Percentiles rank a stretch among this genome's conserved stretches.
phyloP scores from a whole-genome alignment of 2,888 invertebrate genomes.

The Spicauda simplicius region DNA sequence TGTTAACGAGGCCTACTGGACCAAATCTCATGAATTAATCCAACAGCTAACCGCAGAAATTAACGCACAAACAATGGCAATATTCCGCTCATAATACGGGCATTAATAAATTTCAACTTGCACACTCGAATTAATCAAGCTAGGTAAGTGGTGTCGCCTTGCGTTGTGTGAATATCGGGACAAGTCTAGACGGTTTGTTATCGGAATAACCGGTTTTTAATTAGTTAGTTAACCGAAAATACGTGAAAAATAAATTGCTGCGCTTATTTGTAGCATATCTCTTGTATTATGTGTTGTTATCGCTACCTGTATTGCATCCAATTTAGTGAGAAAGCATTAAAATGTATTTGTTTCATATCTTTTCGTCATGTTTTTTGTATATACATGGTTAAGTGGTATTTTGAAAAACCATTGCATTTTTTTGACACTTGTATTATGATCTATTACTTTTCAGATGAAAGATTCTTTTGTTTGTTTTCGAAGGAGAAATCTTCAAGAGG shows the following conservation, averaged over 20 bases:
- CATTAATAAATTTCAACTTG: conserved; percentile 32
- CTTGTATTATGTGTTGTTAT: not conserved
- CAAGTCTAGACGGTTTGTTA: not conserved
- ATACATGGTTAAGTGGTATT: no score
- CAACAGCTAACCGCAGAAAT: conserved; percentile 17
- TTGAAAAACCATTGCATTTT: no score
- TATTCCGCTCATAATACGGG: conserved; percentile 33
- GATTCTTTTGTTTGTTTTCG: no score
- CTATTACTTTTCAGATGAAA: no score
- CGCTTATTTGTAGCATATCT: not conserved
- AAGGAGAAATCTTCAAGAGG: no score
- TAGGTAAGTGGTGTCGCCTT: conserved; percentile 17
- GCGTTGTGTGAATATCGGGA: not conserved
- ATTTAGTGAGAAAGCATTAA: not conserved
- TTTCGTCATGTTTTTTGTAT: no score
- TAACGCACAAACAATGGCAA: conserved; percentile 30
- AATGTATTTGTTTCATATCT: no score
- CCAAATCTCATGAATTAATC: conserved; percentile 12
- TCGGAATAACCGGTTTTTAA: not conserved
- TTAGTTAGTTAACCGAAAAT: not conserved
- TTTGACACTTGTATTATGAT: no score
- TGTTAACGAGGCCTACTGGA: not conserved
- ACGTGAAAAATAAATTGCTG: not conserved
- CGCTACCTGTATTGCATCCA: no score
- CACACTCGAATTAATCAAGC: conserved; percentile 34